These are phyloP conservation scores for Hemitrygon akajei DNA, from an alignment of 2,797 vertebrate genomes.

Conservation along the genomic window DNA sequence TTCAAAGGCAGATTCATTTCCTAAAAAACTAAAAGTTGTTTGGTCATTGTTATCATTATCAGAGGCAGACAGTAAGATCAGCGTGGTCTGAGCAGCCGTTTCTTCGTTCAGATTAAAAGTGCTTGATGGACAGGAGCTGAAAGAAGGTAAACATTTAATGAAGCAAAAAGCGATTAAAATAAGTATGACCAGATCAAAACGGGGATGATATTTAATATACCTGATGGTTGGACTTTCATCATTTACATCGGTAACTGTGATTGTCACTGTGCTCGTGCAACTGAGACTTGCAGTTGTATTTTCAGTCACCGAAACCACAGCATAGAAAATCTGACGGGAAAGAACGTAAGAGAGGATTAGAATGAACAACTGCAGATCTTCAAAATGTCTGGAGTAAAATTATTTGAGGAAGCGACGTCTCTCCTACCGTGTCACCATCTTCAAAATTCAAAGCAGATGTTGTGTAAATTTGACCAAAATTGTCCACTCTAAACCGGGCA, in stretches of 20 bases:
- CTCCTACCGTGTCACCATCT: conserved; percentile 12
- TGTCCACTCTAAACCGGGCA: background rate
- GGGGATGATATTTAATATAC: background rate
- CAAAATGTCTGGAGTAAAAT: background rate
- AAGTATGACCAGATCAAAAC: background rate
- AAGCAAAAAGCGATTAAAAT: background rate
- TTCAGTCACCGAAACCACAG: conserved; percentile 1
- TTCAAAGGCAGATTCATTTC: background rate
- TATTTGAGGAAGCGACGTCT: background rate
- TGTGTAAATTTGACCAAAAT: background rate
- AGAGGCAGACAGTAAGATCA: background rate
- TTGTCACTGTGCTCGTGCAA: conserved; percentile 11
- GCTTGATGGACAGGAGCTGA: conserved; percentile 13
- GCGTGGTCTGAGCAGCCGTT: background rate
- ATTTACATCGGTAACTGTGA: conserved; percentile 19
- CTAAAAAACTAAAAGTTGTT: background rate
- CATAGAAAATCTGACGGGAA: conserved; percentile 8
- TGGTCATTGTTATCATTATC: background rate
- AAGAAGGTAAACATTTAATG: background rate
- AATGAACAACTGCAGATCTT: background rate
- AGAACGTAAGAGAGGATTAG: background rate
- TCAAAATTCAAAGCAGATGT: conserved; percentile 14
- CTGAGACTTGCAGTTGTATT: background rate
- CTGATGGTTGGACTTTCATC: conserved; percentile 15
- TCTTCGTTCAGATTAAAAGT: background rate